Base-by-base conservation (phyloP, 2,888 invertebrate species). In the Gandaritis pyraliata region DNA sequence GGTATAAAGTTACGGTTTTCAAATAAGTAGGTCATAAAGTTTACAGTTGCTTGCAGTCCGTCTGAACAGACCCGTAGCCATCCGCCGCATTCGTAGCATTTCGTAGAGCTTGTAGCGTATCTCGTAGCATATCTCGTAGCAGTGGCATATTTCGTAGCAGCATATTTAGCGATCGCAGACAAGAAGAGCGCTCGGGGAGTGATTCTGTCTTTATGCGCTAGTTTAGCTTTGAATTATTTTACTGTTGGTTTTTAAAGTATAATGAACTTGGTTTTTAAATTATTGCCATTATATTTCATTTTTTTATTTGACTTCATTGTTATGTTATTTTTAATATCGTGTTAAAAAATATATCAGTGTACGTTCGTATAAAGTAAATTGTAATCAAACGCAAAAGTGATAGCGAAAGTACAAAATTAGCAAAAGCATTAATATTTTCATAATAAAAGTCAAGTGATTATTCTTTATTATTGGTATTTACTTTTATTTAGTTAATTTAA, bases 101-200 rank as follows among this genome's bases (percentile, higher is more conserved):
- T 48, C 55, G 50, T 58, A 63, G 46, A 49, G 33, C 29, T 43
- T 29, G 43, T 16, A 43, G 43, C 43, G 52, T 45, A 59, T 55
- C 59, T 50, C 57, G 58, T 55, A 58, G 63, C 55, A 18, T 41
- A 41, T 59, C 23, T 58, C 60, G 60, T 64, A 60, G 64, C 58
- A 41, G 41, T 45, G 38, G 52, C 58, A 53, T 54, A 52, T 51
- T 52, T 39, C 41, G 52, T 47, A 58, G 53, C 52, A 48, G 55
- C 56, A 59, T 53, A 43, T 58, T 58, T 46, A 53, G 61, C 61
- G 52, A 53, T 62, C 53, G 38, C 58, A 62, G 62, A 62, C 60
- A 41, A 30, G 58, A 23, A 60, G 49, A 45, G 53, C n/a, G 13
- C 58, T 16, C 53, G 8, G 49, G 58, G 52, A 59, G 55, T 49